Base-by-base conservation (phyloP, 1,140 invertebrate genomes). In the Zaprionus davidi region DNA sequence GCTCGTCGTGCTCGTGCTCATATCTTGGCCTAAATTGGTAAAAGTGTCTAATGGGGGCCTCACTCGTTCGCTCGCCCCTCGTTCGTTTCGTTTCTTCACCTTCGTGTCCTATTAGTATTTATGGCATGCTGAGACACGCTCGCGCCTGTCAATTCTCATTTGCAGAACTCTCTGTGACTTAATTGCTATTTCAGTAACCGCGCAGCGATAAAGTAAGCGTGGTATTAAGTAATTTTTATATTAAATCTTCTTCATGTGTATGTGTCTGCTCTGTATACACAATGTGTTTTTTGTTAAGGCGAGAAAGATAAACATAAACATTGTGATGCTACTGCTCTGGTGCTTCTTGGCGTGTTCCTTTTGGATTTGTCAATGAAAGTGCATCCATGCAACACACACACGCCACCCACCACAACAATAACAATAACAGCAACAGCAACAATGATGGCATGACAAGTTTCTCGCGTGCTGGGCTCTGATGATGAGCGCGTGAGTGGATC, bases 1-100 rank as follows among this genome's bases (percentile, higher is more conserved):
- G 49, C 67, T 34, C 9, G 31, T 73, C n/a, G 63, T 28, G 66
- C 67, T 67, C 66, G 58, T 28, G 62, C 59, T 68, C 67, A 53
- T 75, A 80, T 83, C 74, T 83, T 83, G 79, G 67, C 66, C 71
- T 58, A 76, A 79, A 79, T 86, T 72, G 81, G 71, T 76, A 88
- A 81, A 81, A 84, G n/a, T 76, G 75, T 68, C 81, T 88, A 87
- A 88, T 87, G 71, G 75, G 71, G 70, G 58, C 58, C 38, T 56
- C n/a, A 15, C 26, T 20, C 34, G 12, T 75, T 22, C 24, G n/a
- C 41, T n/a, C 41, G 13, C 13, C 38, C 15, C 15, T n/a, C n/a
- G n/a, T 44, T 44, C 41, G 7, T 9, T 17, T 55, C 57, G 22
- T 24, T 28, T 69, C 17, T 65, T 6, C 65, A 44, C 46, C 28